Conservation (phyloP, 2,888 invertebrate species). For the Allolobophora icterica region DNA sequence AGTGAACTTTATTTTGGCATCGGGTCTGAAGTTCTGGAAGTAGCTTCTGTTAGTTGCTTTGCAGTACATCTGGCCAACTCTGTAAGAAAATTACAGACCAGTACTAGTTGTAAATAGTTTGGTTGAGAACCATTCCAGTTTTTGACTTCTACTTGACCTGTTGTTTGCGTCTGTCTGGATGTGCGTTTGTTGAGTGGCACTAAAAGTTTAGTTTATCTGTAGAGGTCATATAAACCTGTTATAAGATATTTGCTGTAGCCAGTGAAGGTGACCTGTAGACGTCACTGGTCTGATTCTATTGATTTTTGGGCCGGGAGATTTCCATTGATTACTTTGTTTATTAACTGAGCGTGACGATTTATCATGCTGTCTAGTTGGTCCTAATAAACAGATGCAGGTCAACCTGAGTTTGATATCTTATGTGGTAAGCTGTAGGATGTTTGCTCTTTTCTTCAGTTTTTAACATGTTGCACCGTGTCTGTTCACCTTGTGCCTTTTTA, state of each 20-base stretch:
- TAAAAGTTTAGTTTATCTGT: neutral
- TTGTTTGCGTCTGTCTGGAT: neutral
- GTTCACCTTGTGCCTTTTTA: neutral
- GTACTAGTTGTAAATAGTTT: neutral
- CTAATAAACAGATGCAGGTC: neutral
- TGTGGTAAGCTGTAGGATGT: constrained; percentile 17
- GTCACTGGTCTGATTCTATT: neutral
- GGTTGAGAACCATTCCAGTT: neutral
- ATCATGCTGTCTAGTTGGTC: neutral
- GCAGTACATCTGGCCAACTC: neutral
- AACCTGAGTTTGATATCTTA: neutral
- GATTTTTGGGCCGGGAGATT: neutral
- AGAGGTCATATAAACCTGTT: neutral
- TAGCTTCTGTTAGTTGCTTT: neutral
- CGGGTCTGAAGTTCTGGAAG: neutral
- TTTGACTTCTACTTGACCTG: neutral
- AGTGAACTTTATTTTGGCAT: neutral
- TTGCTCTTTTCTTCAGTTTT: neutral
- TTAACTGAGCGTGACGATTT: neutral
- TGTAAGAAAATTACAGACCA: too few species aligned
- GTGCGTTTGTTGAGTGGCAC: neutral
- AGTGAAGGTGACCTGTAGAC: neutral
- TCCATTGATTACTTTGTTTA: constrained; percentile 4
- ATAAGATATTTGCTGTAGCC: neutral
- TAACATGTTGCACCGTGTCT: neutral